Percentiles rank a stretch among this genome's conserved stretches.
Conservation (phyloP, 2,797 vertebrate species). For the Parauchenoglanis punctatus region DNA sequence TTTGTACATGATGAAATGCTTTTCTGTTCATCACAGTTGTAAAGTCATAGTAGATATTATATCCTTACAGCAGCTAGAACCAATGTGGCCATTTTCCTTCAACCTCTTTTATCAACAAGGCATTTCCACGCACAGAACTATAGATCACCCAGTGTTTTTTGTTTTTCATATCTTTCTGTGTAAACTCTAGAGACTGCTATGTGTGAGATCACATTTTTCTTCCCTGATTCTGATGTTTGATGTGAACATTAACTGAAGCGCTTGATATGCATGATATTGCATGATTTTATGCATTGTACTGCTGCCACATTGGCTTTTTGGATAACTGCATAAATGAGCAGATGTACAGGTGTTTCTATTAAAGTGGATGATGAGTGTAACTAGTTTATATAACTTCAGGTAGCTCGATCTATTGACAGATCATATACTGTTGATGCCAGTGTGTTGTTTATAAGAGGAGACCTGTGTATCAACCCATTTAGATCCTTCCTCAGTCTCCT, state of each 20-base stretch:
- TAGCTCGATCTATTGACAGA: neutral
- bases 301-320: neutral
- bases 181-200: too few species aligned
- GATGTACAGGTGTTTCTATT: neutral
- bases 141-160: too few species aligned
- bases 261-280: neutral
- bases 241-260: neutral
- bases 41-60: neutral
- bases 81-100: neutral
- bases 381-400: neutral
- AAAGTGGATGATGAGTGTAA: neutral
- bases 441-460: neutral
- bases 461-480: slow-evolving; percentile 96
- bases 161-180: too few species aligned
- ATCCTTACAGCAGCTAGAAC: neutral
- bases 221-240: neutral
- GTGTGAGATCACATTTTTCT: neutral
- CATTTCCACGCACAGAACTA: neutral
- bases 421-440: neutral
- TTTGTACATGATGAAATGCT: neutral
- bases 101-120: neutral
- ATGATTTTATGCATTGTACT: neutral
- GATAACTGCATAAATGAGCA: neutral
- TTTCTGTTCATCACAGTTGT: neutral
- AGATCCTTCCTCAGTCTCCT: slow-evolving; percentile 72